These are phyloP conservation scores for Mus minutoides DNA, from an alignment of 2,797 vertebrate genomes.

Conservation along the genomic window DNA sequence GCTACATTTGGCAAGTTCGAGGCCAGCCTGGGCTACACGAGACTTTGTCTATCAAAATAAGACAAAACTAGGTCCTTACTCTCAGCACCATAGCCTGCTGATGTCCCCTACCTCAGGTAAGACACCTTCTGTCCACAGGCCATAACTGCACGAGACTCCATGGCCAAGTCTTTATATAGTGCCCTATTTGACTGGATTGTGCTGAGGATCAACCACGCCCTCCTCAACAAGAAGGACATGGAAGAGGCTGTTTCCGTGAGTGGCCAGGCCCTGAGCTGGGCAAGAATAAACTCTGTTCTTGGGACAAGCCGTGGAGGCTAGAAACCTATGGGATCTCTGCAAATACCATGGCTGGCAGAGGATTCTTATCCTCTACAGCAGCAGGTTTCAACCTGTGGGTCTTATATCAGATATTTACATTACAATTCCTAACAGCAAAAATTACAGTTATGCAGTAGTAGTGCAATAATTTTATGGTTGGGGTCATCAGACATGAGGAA, in stretches of 20 bases:
- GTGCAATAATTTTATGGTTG: background rate
- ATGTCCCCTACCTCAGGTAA: background rate
- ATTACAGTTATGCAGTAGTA: background rate
- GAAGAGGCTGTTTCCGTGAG: conserved; percentile 94
- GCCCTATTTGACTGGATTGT: conserved; percentile 98
- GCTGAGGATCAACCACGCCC: conserved; percentile 96
- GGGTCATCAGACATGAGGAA: background rate
- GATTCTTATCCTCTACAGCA: background rate
- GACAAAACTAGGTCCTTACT: background rate
- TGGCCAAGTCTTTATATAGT: conserved; percentile 97
- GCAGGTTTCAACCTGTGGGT: background rate
- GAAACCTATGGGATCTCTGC: background rate
- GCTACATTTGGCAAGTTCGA: background rate
- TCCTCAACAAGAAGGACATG: conserved; percentile 96
- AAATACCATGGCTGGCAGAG: background rate
- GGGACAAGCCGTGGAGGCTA: background rate
- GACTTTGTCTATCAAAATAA: background rate
- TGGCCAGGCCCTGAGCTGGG: background rate
- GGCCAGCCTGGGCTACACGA: background rate
- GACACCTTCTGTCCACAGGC: conserved; percentile 87
- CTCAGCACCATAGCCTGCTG: background rate
- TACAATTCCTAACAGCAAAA: background rate
- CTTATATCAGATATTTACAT: background rate
- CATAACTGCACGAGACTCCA: conserved; percentile 92
- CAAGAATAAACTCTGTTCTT: background rate